Percentiles rank a stretch among this genome's conserved stretches.
Conservation (phyloP, 2,888 invertebrate genomes). For the Tubulanus polymorphus region DNA sequence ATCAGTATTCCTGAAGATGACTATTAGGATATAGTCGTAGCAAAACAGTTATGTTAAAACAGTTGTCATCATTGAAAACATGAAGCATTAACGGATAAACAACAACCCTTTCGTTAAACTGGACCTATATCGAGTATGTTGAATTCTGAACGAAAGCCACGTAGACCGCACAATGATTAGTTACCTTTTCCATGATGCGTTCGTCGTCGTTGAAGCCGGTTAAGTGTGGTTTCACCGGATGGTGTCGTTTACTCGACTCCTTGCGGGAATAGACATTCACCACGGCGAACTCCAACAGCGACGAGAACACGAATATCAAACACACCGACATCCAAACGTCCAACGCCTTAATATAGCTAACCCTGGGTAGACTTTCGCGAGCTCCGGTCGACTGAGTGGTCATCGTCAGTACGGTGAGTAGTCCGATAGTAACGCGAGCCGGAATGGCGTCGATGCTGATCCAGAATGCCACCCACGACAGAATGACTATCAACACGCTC, state of each 20-base stretch:
- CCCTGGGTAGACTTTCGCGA: constrained; percentile 6
- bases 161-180: no score
- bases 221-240: neutral
- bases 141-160: no score
- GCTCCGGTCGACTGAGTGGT: constrained; percentile 14
- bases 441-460: constrained; percentile 17
- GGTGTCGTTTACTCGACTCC: no score
- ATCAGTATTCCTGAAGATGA: no score
- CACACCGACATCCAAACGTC: constrained; percentile 34
- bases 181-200: neutral
- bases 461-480: constrained; percentile 18
- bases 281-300: constrained; percentile 29
- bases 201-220: neutral
- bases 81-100: no score
- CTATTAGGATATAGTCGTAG: no score
- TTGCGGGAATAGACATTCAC: constrained; percentile 31
- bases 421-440: constrained; percentile 12
- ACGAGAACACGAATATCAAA: constrained; percentile 28
- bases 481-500: constrained; percentile 15
- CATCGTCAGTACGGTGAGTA: constrained; percentile 18
- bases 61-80: no score
- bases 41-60: no score
- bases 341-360: constrained; percentile 2
- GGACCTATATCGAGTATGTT: no score
- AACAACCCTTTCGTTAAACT: no score